These are phyloP conservation scores for Polyommatus iphigenia DNA, from an alignment of 2,888 invertebrate genomes.

Conservation along the genomic window DNA sequence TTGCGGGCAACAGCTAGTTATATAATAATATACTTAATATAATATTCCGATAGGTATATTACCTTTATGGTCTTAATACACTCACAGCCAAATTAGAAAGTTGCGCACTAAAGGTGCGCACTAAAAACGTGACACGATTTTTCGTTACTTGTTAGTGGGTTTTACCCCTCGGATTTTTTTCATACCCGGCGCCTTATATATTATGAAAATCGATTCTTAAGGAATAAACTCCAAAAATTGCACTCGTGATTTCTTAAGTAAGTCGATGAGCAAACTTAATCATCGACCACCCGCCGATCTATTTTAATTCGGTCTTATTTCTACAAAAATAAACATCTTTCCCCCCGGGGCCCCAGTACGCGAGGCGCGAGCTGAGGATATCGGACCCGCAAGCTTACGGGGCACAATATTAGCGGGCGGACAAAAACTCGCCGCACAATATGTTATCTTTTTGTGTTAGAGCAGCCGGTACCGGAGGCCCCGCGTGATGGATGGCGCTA, in stretches of 20 bases:
- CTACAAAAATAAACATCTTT: background rate
- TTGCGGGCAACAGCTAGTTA: too few species aligned
- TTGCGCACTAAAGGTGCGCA: too few species aligned
- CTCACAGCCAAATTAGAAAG: too few species aligned
- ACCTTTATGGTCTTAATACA: too few species aligned
- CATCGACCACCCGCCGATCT: background rate
- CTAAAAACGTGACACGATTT: too few species aligned
- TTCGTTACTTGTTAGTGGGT: too few species aligned
- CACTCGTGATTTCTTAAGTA: background rate
- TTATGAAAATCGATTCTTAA: too few species aligned
- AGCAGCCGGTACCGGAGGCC: background rate
- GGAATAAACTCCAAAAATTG: too few species aligned
- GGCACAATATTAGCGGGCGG: background rate
- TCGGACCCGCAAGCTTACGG: background rate
- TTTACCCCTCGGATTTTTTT: too few species aligned
- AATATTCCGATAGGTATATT: too few species aligned
- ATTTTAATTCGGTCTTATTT: background rate
- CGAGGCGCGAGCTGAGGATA: background rate
- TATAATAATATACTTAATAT: too few species aligned
- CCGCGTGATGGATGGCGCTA: background rate
- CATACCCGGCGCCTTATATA: too few species aligned
- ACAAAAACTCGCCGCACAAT: background rate
- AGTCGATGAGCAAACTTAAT: background rate
- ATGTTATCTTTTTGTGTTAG: background rate
- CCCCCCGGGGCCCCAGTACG: background rate